A percentile compares a stretch with the other conserved stretches of the same genome.
phyloP scores from a whole-genome alignment of 1,140 invertebrate species.

The Drosophila pruinosa region DNA sequence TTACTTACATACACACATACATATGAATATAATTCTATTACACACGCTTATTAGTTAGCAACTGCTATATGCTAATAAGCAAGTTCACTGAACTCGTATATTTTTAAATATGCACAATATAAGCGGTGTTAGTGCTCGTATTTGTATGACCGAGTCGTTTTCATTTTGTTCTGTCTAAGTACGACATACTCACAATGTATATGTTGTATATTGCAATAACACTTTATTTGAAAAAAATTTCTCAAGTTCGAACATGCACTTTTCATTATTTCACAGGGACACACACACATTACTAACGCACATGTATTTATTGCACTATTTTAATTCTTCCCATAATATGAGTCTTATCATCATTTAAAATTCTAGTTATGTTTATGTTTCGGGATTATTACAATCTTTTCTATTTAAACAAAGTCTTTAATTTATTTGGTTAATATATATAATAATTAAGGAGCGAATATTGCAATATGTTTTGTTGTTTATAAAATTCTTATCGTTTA shows the following conservation, averaged over 20 bases:
- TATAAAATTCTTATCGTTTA: neutral
- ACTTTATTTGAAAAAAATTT: neutral
- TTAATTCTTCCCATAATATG: neutral
- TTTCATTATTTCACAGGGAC: neutral
- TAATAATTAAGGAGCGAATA: too few relatives aligned
- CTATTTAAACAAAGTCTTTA: neutral
- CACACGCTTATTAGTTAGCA: neutral
- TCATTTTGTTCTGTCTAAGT: neutral
- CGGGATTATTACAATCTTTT: neutral
- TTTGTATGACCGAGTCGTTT: neutral
- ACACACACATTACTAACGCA: neutral
- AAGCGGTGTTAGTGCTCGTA: neutral
- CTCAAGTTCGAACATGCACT: neutral
- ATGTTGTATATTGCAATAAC: neutral
- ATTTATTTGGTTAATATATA: too few relatives aligned
- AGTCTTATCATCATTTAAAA: too few relatives aligned
- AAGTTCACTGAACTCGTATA: conserved; percentile 10
- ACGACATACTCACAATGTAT: neutral
- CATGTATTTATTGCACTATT: conserved; percentile 1
- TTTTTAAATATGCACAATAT: neutral
- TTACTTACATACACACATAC: neutral
- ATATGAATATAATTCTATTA: neutral
- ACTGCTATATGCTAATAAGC: neutral
- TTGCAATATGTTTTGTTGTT: neutral
- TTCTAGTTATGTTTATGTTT: too few relatives aligned